Base-by-base conservation (phyloP, 2,797 vertebrate species). In the Heliangelus exortis region DNA sequence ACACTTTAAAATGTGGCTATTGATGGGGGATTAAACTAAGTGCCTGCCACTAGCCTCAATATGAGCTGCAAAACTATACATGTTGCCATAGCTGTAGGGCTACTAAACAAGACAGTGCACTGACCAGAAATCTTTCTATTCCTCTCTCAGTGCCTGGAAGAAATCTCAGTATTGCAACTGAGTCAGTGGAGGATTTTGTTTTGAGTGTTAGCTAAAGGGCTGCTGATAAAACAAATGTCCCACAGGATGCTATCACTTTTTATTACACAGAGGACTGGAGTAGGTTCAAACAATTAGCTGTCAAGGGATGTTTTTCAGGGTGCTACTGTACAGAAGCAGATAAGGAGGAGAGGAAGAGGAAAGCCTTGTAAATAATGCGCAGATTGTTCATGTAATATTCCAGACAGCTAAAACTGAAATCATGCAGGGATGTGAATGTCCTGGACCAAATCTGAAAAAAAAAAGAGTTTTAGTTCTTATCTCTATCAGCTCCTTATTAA, bases 141-240 rank as follows among this genome's bases (percentile, higher is more conserved):
- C 41, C 62, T 86, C 63, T 92, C 57, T 73, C 74, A 68, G 72
- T 89, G 68, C 61, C 79, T 54, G 79, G 68, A 78, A 94, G 94
- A 93, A 72, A 36, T 39, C 73, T 92, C 62, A 66, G 53, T 72
- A 62, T 43, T 91, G 62, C 45, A 78, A 72, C 20, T 51, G 25
- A 71, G 50, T 73, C 68, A 71, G 55, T n/a, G 21, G 62, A 95
- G 92, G 63, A 94, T 96, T 95, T 94, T 31, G 41, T 90, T 90
- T 88, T 79, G 90, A 94, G 89, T 68, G 72, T 93, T 94, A 95
- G 82, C 75, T 69, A 89, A 94, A 95, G 48, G 69, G 66, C 51
- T 95, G 72, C 57, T 96, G 95, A 95, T 94, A 96, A 89, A 94
- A 87, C 51, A 89, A 80, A 87, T n/a, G 83, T 96, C 91, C 83